Base-by-base conservation (phyloP, 2,113 vertebrate species). In the Ictalurus punctatus region DNA sequence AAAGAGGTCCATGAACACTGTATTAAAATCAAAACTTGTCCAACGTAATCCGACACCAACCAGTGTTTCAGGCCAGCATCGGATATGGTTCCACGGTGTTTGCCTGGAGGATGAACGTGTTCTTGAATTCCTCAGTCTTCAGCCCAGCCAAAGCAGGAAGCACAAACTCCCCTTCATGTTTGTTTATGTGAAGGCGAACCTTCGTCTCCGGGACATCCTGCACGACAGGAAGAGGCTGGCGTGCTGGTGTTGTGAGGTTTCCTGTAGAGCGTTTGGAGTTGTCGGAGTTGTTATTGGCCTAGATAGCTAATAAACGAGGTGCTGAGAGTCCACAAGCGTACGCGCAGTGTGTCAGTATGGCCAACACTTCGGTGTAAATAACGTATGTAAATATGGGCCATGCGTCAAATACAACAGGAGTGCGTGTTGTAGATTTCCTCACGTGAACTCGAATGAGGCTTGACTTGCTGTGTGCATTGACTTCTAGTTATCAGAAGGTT, bases 161-260 rank as follows among this genome's bases (percentile, higher is more conserved):
- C 44, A 37, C 63, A 52, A 54, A 37, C 76, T 67, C 56, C 85
- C 59, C 12, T 44, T 63, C 59, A 54, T 48, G 17, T 52, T 76
- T 79, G 85, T 87, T 79, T 79, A 65, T 80, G 63, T 23, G 59
- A n/a, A 67, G 27, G 52, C 2, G 30, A 86, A 63, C 74, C 16
- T 59, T 78, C 59, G 25, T 63, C 27, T 48, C 25, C 37, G 23
- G 37, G 58, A 87, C 27, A 65, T 87, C 74, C 86, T 87, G 58
- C 34, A 8, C 7, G 25, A 30, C 37, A 8, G 40, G 86, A 87
- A 80, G 86, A 54, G 17, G 8, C 56, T 25, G 73, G 40, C 48
- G 74, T 5, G 1, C 69, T 74, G 37, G 3, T 23, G 73, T 27
- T 79, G 12, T 27, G 23, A 9, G 9, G 56, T 40, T 86, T 48